Conservation (phyloP, 2,113 vertebrate genomes). For the Varanus komodoensis region DNA sequence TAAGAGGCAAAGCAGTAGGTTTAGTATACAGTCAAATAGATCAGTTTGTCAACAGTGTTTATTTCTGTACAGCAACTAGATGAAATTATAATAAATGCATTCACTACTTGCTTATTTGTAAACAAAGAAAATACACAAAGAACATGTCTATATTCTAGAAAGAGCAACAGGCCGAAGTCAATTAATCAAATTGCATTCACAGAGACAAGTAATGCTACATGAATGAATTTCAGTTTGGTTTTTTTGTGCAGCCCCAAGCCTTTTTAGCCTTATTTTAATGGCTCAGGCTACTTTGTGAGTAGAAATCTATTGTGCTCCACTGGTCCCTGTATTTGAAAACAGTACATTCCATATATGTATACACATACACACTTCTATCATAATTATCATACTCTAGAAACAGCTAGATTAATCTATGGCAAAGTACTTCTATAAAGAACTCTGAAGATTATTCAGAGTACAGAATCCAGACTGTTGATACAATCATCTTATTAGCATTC, state of each 20-base stretch:
- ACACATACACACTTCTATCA: background rate
- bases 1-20: constrained; percentile 75
- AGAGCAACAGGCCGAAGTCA: background rate
- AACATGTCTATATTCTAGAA: background rate
- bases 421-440: background rate
- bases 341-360: background rate
- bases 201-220: background rate
- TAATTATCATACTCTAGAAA: background rate
- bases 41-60: background rate
- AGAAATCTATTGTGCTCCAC: background rate
- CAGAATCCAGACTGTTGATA: background rate
- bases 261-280: background rate
- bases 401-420: background rate
- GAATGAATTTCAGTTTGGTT: background rate
- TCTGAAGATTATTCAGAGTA: background rate
- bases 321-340: background rate
- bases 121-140: background rate
- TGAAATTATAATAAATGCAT: background rate
- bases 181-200: background rate
- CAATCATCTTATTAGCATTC: background rate
- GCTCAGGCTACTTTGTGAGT: background rate
- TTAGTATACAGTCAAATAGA: constrained; percentile 24
- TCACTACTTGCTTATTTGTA: constrained; percentile 1
- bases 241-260: background rate
- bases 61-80: background rate